Conservation (phyloP, 1,140 invertebrate genomes). For the Calliphora vicina region DNA sequence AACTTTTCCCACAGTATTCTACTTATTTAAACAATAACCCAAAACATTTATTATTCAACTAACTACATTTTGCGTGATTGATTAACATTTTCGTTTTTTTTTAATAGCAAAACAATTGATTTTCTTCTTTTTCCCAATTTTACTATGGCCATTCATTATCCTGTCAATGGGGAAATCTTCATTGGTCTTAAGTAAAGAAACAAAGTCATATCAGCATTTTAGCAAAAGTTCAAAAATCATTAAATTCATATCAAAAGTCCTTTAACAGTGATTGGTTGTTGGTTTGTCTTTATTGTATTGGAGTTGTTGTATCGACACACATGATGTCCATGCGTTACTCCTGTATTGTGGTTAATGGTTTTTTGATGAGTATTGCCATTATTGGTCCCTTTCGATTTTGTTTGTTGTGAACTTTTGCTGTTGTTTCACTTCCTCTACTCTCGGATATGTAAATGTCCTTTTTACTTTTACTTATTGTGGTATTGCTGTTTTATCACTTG, state of each 20-base stretch:
- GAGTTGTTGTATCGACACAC: background rate
- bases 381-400: conserved; percentile 19
- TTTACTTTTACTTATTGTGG: background rate
- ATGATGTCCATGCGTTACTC: background rate
- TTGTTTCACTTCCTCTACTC: background rate
- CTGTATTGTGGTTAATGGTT: conserved; percentile 22
- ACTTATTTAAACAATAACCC: background rate
- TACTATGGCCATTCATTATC: conserved; percentile 18
- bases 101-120: conserved; percentile 16
- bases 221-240: conserved; percentile 20
- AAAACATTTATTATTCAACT: background rate
- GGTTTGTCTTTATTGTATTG: background rate
- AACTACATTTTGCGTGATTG: conserved; percentile 5
- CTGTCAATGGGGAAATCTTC: conserved; percentile 11
- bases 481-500: conserved; percentile 15
- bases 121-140: background rate
- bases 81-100: conserved; percentile 3
- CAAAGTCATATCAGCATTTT: background rate
- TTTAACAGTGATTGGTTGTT: conserved; percentile 13
- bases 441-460: conserved; percentile 12
- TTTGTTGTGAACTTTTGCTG: background rate
- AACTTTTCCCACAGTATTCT: background rate
- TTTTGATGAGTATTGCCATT: conserved; percentile 35
- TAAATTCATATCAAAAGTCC: conserved; percentile 30
- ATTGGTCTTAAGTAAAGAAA: background rate